Conservation (phyloP, 92 coral and sea anemone genomes). For the Phenganax subtilis region DNA sequence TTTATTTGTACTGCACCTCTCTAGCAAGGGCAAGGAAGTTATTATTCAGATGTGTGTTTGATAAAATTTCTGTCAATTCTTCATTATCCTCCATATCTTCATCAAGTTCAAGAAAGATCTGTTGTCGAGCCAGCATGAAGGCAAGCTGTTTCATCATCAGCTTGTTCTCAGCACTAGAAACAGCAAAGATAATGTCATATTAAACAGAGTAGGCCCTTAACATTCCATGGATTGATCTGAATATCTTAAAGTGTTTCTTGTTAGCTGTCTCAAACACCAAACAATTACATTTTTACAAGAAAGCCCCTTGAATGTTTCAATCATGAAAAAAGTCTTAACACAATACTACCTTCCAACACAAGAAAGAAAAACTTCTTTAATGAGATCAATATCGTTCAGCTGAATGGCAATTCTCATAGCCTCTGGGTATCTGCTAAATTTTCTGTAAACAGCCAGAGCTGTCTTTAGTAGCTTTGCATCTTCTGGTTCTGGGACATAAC, state of each 20-base stretch:
- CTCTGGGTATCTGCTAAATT: constrained; percentile 74
- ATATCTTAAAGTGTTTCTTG: too few relatives aligned
- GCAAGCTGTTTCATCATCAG: constrained; percentile 92
- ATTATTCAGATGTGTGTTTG: constrained; percentile 88
- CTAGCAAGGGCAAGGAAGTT: constrained; percentile 90
- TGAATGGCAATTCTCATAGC: constrained; percentile 88
- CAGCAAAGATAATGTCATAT: constrained; percentile 2
- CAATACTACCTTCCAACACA: constrained; percentile 77
- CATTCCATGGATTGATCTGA: too few relatives aligned
- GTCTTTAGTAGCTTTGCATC: constrained; percentile 76
- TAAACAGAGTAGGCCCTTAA: neutral
- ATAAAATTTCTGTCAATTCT: constrained; percentile 83
- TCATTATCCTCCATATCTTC: constrained; percentile 98
- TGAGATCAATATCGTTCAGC: constrained; percentile 74
- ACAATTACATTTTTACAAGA: too few relatives aligned
- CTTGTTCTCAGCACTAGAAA: constrained; percentile 75
- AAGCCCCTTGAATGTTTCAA: neutral
- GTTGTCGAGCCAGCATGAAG: constrained; percentile 97
- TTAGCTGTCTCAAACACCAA: too few relatives aligned
- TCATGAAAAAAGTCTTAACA: neutral
- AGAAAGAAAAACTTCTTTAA: constrained; percentile 76
- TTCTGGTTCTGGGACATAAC: constrained; percentile 95
- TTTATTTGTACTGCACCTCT: constrained; percentile 56
- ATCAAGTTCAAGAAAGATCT: constrained; percentile 83
- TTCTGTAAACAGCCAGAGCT: constrained; percentile 76